These are phyloP conservation scores for Drosophila repleta DNA, from an alignment of 1,140 invertebrate species.

Conservation along the genomic window DNA sequence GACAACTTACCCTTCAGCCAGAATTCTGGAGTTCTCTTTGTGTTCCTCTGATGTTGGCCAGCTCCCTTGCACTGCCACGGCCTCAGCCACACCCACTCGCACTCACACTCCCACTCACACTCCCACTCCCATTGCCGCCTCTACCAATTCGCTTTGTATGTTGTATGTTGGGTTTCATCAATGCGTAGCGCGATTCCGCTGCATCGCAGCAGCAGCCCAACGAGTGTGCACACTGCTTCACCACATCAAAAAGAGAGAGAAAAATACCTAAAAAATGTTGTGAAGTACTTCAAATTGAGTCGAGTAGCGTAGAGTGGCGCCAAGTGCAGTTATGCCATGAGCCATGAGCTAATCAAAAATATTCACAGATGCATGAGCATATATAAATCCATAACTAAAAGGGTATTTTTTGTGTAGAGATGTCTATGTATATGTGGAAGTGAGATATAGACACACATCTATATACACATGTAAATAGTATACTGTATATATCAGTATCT, in stretches of 20 bases:
- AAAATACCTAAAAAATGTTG: no score
- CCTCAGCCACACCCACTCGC: not conserved
- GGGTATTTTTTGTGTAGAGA: not conserved
- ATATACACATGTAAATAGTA: no score
- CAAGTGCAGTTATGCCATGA: not conserved
- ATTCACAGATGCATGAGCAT: no score
- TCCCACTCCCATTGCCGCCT: not conserved
- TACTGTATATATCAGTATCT: no score
- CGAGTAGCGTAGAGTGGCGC: no score
- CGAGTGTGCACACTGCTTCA: not conserved
- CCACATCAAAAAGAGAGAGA: no score
- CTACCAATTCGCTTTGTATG: no score
- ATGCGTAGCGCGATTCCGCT: conserved; percentile 16
- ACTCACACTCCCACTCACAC: not conserved
- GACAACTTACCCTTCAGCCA: no score
- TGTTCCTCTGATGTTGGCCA: conserved; percentile 12
- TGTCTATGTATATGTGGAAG: not conserved
- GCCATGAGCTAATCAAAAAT: no score
- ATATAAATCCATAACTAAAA: not conserved
- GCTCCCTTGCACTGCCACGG: not conserved
- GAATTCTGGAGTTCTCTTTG: conserved; percentile 31
- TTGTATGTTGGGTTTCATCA: conserved; percentile 10
- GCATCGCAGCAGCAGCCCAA: not conserved
- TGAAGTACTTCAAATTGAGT: no score
- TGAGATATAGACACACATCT: no score